These are phyloP conservation scores for Danionella cerebrum DNA, from an alignment of 2,113 vertebrate species.

Conservation along the genomic window DNA sequence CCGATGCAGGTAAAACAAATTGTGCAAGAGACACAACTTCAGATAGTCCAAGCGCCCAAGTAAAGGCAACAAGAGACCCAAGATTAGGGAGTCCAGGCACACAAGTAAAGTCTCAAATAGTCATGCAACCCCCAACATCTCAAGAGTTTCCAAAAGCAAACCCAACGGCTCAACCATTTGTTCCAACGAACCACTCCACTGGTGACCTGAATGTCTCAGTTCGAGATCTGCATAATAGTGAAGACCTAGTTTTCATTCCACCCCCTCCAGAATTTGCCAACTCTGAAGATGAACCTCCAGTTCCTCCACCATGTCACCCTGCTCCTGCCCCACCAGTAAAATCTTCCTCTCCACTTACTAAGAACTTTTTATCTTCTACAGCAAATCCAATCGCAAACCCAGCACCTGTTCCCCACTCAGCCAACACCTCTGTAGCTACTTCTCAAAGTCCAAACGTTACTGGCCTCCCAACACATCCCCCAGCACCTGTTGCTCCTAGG, in stretches of 20 bases:
- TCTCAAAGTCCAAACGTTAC: no score
- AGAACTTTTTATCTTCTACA: background rate
- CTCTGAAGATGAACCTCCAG: constrained; percentile 29
- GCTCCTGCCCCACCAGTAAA: constrained; percentile 42
- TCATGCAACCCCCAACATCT: background rate
- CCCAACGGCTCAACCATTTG: background rate
- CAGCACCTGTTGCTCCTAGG: no score
- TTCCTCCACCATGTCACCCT: constrained; percentile 32
- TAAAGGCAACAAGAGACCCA: background rate
- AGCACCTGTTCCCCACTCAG: background rate
- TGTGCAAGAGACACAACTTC: constrained; percentile 51
- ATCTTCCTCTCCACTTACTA: constrained; percentile 15
- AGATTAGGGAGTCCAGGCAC: no score
- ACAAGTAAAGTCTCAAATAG: constrained; percentile 13
- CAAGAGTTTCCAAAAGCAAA: constrained; percentile 14
- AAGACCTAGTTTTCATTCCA: constrained; percentile 70
- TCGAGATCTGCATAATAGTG: constrained; percentile 38
- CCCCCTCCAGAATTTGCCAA: constrained; percentile 88
- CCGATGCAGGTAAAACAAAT: constrained; percentile 55
- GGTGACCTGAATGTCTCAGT: constrained; percentile 11
- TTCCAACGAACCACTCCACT: constrained; percentile 10
- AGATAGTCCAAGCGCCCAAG: constrained; percentile 9
- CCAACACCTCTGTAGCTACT: background rate
- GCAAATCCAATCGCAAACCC: background rate
- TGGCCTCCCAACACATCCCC: no score